Conservation (phyloP, 2,888 invertebrate species). For the Ptychoptera contaminata region DNA sequence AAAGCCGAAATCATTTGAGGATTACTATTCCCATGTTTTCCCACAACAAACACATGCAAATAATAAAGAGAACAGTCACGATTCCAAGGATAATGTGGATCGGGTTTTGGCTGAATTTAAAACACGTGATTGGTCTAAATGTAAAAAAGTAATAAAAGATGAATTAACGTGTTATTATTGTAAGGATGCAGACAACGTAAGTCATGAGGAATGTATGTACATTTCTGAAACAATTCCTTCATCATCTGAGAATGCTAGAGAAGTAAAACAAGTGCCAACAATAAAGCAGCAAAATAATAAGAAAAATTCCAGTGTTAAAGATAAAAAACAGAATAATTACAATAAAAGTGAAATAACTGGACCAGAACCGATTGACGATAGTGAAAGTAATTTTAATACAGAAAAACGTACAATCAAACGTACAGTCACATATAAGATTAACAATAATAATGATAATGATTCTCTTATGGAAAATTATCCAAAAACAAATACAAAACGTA, state of each 20-base stretch:
- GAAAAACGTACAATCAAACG: conserved; percentile 6
- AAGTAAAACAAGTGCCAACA: conserved; percentile 1
- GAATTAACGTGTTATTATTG: conserved; percentile 67
- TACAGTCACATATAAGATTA: conserved; percentile 4
- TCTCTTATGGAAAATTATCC: background rate
- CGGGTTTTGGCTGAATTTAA: conserved; percentile 56
- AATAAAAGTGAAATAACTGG: background rate
- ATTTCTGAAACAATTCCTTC: conserved; percentile 39
- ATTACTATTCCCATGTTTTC: conserved; percentile 6
- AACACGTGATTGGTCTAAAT: conserved; percentile 53
- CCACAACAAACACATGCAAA: conserved; percentile 1
- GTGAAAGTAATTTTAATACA: background rate
- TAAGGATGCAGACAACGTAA: conserved; percentile 47
- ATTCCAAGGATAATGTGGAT: conserved; percentile 48
- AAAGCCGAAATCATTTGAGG: conserved; percentile 3
- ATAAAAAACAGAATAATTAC: conserved; percentile 13
- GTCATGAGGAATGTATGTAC: conserved; percentile 67
- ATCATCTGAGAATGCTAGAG: conserved; percentile 1
- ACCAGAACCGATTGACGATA: conserved; percentile 4
- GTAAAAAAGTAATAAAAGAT: conserved; percentile 53
- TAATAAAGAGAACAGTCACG: conserved; percentile 12
- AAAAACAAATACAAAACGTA: too few species aligned
- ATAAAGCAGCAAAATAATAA: background rate
- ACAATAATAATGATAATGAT: background rate
- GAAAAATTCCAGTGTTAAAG: background rate